Conservation (phyloP, 2,113 vertebrate genomes). For the Chionodraco myersi region DNA sequence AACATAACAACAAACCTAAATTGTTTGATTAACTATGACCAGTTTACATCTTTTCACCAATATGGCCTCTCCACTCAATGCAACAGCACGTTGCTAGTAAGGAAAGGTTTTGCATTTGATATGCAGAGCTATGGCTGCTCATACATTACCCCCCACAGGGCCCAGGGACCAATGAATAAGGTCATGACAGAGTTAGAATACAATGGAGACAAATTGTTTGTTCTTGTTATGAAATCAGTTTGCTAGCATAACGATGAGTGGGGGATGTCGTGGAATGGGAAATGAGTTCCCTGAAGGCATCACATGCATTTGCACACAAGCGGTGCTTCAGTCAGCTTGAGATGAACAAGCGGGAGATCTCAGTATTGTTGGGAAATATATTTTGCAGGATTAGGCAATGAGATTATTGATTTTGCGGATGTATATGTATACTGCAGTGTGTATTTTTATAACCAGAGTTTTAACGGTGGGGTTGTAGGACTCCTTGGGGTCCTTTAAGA, state of each 20-base stretch:
- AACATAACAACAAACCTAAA: neutral
- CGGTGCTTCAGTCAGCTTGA: slow-evolving; percentile 45
- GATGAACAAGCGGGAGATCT: slow-evolving; percentile 28
- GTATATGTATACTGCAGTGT: neutral
- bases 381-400: slow-evolving; percentile 4
- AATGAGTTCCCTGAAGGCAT: slow-evolving; percentile 67
- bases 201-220: slow-evolving; percentile 73
- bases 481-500: neutral
- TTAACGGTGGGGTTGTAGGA: neutral
- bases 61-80: neutral
- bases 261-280: slow-evolving; percentile 59
- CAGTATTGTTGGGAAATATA: slow-evolving; percentile 15
- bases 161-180: slow-evolving; percentile 64
- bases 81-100: slow-evolving; percentile 1
- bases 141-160: slow-evolving; percentile 50
- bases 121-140: slow-evolving; percentile 57
- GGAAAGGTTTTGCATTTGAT: slow-evolving; percentile 40
- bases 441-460: neutral
- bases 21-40: neutral
- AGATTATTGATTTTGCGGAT: slow-evolving; percentile 5
- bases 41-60: slow-evolving; percentile 7
- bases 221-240: slow-evolving; percentile 72
- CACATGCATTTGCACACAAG: slow-evolving; percentile 47
- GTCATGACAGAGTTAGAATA: slow-evolving; percentile 61
- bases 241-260: slow-evolving; percentile 63